Evolutionary conservation across 2,888 invertebrate species (phyloP), one percentile per base, ranked within the genome.

Genomic region (Labia minor): DNA sequence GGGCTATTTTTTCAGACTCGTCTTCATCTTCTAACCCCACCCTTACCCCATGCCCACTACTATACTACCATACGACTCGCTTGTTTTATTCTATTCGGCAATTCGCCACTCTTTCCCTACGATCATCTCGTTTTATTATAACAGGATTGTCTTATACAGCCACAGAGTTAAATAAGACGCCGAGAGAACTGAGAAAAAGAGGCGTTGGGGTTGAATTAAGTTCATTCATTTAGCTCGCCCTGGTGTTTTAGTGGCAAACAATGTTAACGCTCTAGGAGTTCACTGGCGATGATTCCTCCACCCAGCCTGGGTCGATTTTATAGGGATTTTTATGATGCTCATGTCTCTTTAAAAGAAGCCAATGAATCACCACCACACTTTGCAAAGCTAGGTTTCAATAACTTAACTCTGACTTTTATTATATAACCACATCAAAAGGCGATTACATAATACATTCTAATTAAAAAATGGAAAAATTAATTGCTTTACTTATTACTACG

Each of bases 161-260:
- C 49, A 14, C 49, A 49, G n/a, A 49, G 49, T 49, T 49, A 49
- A 49, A 49, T 49, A 49, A 49, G 49, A 49, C 49, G 49, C 6
- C 49, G 49, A 49, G 49, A 49, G 49, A 8, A 33, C n/a, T n/a
- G 49, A 49, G 4, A 49, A 49, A 49, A 49, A 49, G 16, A 10
- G 49, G 49, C n/a, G 49, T 14, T 4, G 14, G 49, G 49, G 49
- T 26, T 26, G 26, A 49, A 49, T 49, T 49, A 49, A 49, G n/a
- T 49, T 49, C 49, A 49, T 49, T 49, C 49, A 49, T 49, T 49
- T 49, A 49, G 49, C 16, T 49, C 49, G 49, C 49, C 49, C 49
- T 49, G 49, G 49, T 49, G 49, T 49, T 49, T 49, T 49, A 49
- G 49, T 49, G 49, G 49, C 49, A 49, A 49, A 49, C 49, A 49